These are phyloP conservation scores for Mixornis gularis DNA, from an alignment of 2,113 vertebrate genomes.

Conservation along the genomic window DNA sequence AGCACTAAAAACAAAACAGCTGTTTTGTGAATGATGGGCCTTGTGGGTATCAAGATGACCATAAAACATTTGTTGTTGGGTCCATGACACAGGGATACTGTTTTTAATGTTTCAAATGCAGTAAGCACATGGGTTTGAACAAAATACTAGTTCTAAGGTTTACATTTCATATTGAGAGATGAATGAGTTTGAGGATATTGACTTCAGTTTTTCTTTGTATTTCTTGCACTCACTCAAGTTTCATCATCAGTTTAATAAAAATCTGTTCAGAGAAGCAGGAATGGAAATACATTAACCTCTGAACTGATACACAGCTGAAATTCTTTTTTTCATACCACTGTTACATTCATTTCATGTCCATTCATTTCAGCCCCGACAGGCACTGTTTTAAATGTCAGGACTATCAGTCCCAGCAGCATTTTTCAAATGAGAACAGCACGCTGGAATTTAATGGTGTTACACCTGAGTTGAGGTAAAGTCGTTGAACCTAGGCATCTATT, in stretches of 20 bases:
- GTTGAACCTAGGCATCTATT: background rate
- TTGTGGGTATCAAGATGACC: background rate
- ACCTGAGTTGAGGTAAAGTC: background rate
- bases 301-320: background rate
- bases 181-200: background rate
- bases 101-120: background rate
- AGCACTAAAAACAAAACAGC: constrained; percentile 29
- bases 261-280: background rate
- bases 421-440: background rate
- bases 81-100: background rate
- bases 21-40: constrained; percentile 12
- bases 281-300: background rate
- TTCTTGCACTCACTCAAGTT: background rate
- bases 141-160: background rate
- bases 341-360: background rate
- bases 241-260: constrained; percentile 6
- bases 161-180: background rate
- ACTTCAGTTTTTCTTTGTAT: background rate
- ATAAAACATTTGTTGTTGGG: background rate
- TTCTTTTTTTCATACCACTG: background rate
- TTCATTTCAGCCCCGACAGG: background rate
- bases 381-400: background rate
- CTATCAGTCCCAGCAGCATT: background rate
- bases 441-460: background rate
- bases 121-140: background rate